Evolutionary conservation across 1,140 invertebrate genomes (phyloP), one percentile per base, ranked within the genome.

Genomic region (Globodera ellingtonae): DNA sequence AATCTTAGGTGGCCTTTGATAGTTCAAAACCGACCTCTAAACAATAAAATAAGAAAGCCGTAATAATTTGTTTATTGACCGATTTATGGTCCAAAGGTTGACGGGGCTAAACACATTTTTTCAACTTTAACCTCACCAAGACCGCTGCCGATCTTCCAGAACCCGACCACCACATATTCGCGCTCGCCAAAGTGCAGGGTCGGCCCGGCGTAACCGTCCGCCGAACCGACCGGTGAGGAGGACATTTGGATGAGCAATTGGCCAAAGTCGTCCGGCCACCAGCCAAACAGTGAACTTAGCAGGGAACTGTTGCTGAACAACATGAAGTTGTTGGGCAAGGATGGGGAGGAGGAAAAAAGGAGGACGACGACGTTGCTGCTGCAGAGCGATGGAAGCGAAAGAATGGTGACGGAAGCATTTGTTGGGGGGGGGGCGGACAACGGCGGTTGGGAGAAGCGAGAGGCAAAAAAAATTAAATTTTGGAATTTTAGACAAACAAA

Each of bases 121-220:
- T 21, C 72, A 0, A 74, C 73, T 24, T 59, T 59, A 77, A 79
- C 1, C n/a, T 35, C 52, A 81, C 80, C 80, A 6, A 81, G 47
- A 62, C 66, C 72, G 48, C 66, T 81, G n/a, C 80, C 80, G 5
- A 81, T 72, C 24, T 81, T 81, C 80, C 80, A 81, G 47, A 81
- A 81, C 66, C 72, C 65, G 66, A 81, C 77, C 10, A 81, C 67
- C 50, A 81, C 80, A 73, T 79, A 79, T 73, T 81, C 80, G 13
- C 73, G 78, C 15, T 81, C 52, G 6, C 80, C 73, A 72, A 81
- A 81, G 71, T 81, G 66, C 50, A 81, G 78, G 35, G 69, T 69
- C 65, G 75, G 69, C 8, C 48, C 69, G 48, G 48, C 56, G n/a
- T 77, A 77, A 7, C 69, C 75, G 24, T 69, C 65, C 13, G 44